Conservation (phyloP, 2,888 invertebrate species). For the Trisateles emortualis region DNA sequence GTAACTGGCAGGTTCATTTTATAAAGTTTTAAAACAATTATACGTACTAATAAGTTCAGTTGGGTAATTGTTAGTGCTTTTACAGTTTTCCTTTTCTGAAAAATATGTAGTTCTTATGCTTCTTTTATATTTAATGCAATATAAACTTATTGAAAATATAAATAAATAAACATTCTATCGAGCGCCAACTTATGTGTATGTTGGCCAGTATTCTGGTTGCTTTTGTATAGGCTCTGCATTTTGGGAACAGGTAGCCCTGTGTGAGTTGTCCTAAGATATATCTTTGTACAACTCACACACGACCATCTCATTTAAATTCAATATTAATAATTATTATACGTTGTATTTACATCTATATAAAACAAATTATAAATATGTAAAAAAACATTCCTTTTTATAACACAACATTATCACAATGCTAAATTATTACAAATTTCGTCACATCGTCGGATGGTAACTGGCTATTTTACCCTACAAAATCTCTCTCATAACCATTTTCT, state of each 20-base stretch:
- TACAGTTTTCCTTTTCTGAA: not conserved
- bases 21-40: conserved; percentile 15
- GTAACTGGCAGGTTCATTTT: conserved; percentile 10
- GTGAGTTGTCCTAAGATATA: too few species aligned
- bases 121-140: not conserved
- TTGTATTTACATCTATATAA: too few species aligned
- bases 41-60: conserved; percentile 9
- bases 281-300: too few species aligned
- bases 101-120: not conserved
- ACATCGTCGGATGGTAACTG: conserved; percentile 7
- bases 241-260: too few species aligned
- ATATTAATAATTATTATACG: too few species aligned
- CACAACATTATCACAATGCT: not conserved
- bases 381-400: not conserved
- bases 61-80: conserved; percentile 2
- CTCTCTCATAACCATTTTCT: conserved; percentile 9
- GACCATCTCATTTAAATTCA: too few species aligned
- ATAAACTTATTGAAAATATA: too few species aligned
- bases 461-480: conserved; percentile 6
- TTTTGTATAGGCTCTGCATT: too few species aligned
- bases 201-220: too few species aligned
- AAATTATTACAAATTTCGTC: conserved; percentile 11
- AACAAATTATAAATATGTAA: too few species aligned
- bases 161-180: too few species aligned
- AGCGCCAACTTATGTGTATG: too few species aligned